Percentiles rank a stretch among this genome's conserved stretches.
These are phyloP conservation scores for Rhabdomys pumilio DNA, from an alignment of 2,797 vertebrate species.

Conservation along the genomic window DNA sequence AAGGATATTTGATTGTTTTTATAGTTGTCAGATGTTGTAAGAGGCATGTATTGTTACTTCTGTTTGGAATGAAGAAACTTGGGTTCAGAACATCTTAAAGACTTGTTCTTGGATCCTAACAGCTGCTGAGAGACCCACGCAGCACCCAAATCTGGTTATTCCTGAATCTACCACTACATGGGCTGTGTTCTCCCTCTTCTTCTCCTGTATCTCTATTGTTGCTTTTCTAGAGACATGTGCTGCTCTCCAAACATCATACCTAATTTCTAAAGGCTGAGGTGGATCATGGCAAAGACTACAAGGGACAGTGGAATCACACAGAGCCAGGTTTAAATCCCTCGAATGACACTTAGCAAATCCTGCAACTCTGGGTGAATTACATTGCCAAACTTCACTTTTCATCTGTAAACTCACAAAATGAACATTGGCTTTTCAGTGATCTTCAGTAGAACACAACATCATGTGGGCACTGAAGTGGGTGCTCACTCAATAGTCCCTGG, in stretches of 20 bases:
- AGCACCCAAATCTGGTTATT: not conserved
- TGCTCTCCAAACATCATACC: not conserved
- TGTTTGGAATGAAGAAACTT: not conserved
- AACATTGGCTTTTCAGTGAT: not conserved
- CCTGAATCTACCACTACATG: not conserved
- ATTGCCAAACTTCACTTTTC: slow-evolving; percentile 2
- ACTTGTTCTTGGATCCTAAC: not conserved
- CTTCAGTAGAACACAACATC: not conserved
- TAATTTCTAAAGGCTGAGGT: not conserved
- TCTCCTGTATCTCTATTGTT: not conserved
- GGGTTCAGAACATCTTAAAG: not conserved
- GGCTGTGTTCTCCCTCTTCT: not conserved
- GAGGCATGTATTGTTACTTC: not conserved
- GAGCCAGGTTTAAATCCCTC: not conserved
- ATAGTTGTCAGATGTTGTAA: not conserved
- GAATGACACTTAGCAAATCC: not conserved
- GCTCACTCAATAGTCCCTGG: not conserved
- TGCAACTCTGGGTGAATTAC: not conserved
- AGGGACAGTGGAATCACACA: too few species aligned
- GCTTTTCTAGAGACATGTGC: not conserved
- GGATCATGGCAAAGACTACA: not conserved
- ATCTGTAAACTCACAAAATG: not conserved
- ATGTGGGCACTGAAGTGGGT: too few species aligned
- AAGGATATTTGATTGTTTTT: not conserved
- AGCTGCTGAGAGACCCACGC: not conserved